Conservation (phyloP, 2,113 vertebrate species). For the Asarcornis scutulata region DNA sequence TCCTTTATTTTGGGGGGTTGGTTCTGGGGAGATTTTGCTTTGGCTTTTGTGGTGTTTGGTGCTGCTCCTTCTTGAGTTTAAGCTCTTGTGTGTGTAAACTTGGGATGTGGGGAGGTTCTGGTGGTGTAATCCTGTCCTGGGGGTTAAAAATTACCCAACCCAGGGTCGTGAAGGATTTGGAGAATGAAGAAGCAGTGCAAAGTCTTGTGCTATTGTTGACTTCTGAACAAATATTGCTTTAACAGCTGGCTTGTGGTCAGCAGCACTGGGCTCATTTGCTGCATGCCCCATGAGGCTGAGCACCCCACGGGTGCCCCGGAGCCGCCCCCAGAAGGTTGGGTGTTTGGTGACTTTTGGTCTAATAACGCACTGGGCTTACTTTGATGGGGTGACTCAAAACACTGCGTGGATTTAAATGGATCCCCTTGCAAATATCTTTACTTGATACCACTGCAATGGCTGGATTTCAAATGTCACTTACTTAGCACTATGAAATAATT, state of each 20-base stretch:
- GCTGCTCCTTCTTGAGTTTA: neutral
- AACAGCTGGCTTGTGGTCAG: rapidly evolving
- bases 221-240: neutral
- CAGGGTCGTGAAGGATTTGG: rapidly evolving
- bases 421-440: slow-evolving; percentile 38
- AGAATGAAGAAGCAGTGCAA: neutral
- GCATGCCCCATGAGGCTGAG: rapidly evolving
- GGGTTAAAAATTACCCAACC: rapidly evolving
- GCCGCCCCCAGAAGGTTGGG: neutral
- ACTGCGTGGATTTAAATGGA: neutral
- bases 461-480: slow-evolving; percentile 53
- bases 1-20: rapidly evolving
- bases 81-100: rapidly evolving
- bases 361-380: slow-evolving; percentile 16
- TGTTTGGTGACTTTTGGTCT: slow-evolving; percentile 11
- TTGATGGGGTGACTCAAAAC: neutral
- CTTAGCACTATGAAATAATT: slow-evolving; percentile 56
- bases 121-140: neutral
- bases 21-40: neutral
- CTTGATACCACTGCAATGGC: slow-evolving; percentile 36
- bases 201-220: neutral
- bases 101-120: rapidly evolving
- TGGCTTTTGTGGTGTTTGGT: neutral
- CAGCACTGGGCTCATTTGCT: neutral
- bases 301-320: neutral